Base-by-base conservation (phyloP, 2,888 invertebrate genomes). In the Orgyia antiqua region DNA sequence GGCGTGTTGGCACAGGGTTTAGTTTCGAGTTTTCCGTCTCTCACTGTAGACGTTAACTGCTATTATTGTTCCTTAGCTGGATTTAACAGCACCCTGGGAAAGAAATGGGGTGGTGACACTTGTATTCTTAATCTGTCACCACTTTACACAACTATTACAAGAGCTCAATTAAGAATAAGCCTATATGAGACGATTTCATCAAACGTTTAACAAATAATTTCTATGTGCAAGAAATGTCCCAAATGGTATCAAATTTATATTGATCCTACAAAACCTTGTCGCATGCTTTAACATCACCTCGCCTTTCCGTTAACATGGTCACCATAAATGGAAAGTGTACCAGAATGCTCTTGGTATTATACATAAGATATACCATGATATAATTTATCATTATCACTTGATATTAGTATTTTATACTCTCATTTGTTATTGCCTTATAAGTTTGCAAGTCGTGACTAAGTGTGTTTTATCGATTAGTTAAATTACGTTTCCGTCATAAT, bases 281-380 rank as follows among this genome's bases (percentile, higher is more conserved):
- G 26, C 45, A 46, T 48, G 51, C 42, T 42, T 41, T 36, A 35
- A 30, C 35, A 20, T 24, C 36, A 23, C 31, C 39, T 35, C 34
- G 30, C 35, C 33, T 45, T 45, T 42, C 45, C 37, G 39, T 27
- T 41, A 31, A 20, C 21, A 19, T 10, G 27, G 18, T 6, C 25
- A 31, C 49, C 43, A 18, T 52, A 51, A 42, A 45, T 39, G 52
- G 51, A 29, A 31, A 32, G 30, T 37, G 36, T 35, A 23, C 33
- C 50, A 30, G 7, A 24, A 13, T 26, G 42, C 20, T 8, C 27
- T 20, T 18, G 27, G 27, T 37, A 33, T 24, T 17, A 21, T 24
- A 24, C 13, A 12, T n/a, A n/a, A n/a, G n/a, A n/a, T n/a, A n/a
- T n/a, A 5, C 15, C 12, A 13, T 12, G 3, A 10, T 23, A 21